A percentile compares a stretch with the other conserved stretches of the same genome.
phyloP scores from a whole-genome alignment of 2,888 invertebrate species.

The Bombylius discolor region DNA sequence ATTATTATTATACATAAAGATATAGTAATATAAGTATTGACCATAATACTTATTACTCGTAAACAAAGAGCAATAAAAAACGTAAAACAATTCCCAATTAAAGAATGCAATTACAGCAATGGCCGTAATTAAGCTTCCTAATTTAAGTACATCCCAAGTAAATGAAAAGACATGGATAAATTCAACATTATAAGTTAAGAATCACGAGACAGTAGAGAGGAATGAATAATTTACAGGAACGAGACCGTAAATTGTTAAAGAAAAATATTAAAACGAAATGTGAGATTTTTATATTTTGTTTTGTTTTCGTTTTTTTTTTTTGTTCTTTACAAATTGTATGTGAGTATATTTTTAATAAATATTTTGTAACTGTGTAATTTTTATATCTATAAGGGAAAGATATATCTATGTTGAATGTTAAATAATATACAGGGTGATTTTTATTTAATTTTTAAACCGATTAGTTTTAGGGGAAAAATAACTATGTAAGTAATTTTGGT shows the following conservation, averaged over 20 bases:
- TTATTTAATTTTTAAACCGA: no score
- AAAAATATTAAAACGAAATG: not conserved
- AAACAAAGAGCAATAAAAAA: slow-evolving; percentile 14
- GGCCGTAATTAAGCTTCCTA: slow-evolving; percentile 15
- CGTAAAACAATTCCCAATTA: slow-evolving; percentile 16
- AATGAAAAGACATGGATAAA: slow-evolving; percentile 6
- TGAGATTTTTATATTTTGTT: not conserved
- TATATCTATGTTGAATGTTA: no score
- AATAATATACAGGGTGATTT: no score
- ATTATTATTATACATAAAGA: not conserved
- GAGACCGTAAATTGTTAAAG: not conserved
- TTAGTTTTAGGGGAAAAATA: no score
- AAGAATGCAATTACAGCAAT: slow-evolving; percentile 16
- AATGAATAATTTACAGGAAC: not conserved
- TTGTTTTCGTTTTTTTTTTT: no score
- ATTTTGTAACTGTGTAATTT: no score
- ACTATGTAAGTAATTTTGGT: no score
- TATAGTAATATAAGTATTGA: not conserved
- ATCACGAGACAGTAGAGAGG: not conserved
- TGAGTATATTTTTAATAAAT: no score
- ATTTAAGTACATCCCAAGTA: slow-evolving; percentile 15
- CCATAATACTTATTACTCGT: not conserved
- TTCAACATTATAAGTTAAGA: not conserved
- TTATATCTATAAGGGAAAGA: no score
- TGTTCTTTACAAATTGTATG: no score